Percentiles rank a stretch among this genome's conserved stretches.
These are phyloP conservation scores for Apeira syringaria DNA, from an alignment of 2,888 invertebrate species.

Conservation along the genomic window DNA sequence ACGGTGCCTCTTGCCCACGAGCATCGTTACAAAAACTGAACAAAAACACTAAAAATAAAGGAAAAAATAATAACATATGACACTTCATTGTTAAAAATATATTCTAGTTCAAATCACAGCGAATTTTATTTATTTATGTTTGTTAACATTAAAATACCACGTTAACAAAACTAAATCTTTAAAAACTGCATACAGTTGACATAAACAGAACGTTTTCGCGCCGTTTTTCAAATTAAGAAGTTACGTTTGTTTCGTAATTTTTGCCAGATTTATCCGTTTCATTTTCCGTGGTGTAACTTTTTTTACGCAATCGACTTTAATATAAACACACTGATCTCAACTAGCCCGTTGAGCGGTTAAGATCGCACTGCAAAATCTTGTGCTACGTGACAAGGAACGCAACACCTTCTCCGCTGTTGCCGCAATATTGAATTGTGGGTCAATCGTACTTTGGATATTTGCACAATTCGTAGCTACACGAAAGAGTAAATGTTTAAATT, in stretches of 20 bases:
- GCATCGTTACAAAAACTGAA: slow-evolving; percentile 28
- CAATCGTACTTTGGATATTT: slow-evolving; percentile 38
- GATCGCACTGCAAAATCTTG: slow-evolving; percentile 49
- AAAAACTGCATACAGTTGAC: too few relatives aligned
- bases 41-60: slow-evolving; percentile 29
- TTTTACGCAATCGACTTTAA: slow-evolving; percentile 8
- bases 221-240: not conserved
- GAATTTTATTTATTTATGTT: too few relatives aligned
- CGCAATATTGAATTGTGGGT: slow-evolving; percentile 41
- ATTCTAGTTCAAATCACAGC: too few relatives aligned
- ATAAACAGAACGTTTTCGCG: not conserved
- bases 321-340: slow-evolving; percentile 22
- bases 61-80: slow-evolving; percentile 12
- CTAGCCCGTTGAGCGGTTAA: slow-evolving; percentile 43
- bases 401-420: slow-evolving; percentile 43
- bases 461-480: slow-evolving; percentile 20
- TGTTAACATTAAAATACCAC: too few relatives aligned
- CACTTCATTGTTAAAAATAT: slow-evolving; percentile 31
- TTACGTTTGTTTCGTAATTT: not conserved
- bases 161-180: too few relatives aligned
- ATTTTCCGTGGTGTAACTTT: slow-evolving; percentile 3
- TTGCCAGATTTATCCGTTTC: slow-evolving; percentile 3
- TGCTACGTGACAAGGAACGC: slow-evolving; percentile 49
- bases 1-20: slow-evolving; percentile 74
- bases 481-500: slow-evolving; percentile 12